These are phyloP conservation scores for Anomalospiza imberbis DNA, from an alignment of 2,797 vertebrate genomes.

Conservation along the genomic window DNA sequence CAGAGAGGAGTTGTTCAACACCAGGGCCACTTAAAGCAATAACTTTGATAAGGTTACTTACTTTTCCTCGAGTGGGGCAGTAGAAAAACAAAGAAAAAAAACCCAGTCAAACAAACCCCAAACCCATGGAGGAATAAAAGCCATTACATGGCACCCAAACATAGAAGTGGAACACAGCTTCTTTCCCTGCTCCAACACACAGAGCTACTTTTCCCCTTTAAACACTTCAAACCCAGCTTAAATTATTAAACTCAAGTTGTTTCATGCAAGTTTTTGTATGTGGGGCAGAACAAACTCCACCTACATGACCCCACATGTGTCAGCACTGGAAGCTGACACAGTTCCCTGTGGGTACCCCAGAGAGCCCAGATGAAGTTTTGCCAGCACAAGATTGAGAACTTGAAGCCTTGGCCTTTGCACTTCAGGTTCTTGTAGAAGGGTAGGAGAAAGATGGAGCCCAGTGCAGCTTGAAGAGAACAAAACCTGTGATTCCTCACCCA, in stretches of 20 bases:
- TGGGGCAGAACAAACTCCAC: neutral
- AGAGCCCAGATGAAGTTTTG: neutral
- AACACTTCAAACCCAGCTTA: neutral
- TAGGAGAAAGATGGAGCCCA: neutral
- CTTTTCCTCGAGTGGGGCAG: neutral
- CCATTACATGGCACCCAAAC: neutral
- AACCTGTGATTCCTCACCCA: neutral
- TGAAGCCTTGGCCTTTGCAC: neutral
- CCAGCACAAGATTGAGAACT: neutral
- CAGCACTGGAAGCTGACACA: neutral
- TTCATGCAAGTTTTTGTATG: neutral
- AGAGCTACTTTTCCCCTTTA: neutral
- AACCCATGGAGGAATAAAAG: neutral
- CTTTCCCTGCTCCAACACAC: neutral
- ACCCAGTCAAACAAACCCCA: neutral
- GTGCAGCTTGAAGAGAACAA: rapidly evolving
- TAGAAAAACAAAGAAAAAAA: neutral
- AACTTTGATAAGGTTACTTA: neutral
- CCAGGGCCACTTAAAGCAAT: neutral
- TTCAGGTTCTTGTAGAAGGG: neutral
- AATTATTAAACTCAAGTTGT: neutral
- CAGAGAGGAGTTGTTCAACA: neutral
- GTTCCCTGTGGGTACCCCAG: neutral
- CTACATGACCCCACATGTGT: too few species aligned
- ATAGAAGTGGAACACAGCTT: rapidly evolving